Base-by-base conservation (phyloP, 2,113 vertebrate genomes). In the Pyxicephalus adspersus region DNA sequence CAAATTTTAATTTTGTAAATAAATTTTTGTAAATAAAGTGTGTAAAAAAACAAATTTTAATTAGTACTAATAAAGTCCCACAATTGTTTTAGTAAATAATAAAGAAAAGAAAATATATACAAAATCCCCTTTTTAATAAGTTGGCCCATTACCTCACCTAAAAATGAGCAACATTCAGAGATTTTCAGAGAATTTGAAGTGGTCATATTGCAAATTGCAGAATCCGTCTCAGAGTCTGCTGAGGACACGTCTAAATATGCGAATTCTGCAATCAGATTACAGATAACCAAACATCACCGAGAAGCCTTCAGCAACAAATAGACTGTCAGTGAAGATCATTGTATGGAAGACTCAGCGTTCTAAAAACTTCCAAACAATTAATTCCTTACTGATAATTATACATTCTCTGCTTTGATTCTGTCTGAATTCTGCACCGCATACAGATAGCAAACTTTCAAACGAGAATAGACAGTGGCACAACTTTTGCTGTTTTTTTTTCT, bases 281-380 rank as follows among this genome's bases (percentile, higher is more conserved):
- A 77, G 28, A 29, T 17, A 45, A 55, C 38, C 29, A 64, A 67
- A 52, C 16, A 64, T 65, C 38, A 26, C 28, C n/a, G 16, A 23
- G 64, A 64, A 61, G 74, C 74, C 74, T 25, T 52, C 45, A 76
- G 74, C 60, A 76, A 76, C 22, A 76, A 76, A 61, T 29, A 64
- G n/a, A 60, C 57, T 23, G 60, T 64, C 75, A 64, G 19, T 13
- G 4, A 38, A 19, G 34, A 77, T 77, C 75, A 77, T 61, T n/a
- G 71, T 51, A 65, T 22, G 2, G 52, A 28, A 65, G 22, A 63
- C 60, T 65, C 75, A 54, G 17, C 54, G 75, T 54, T 77, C 61
- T 50, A 52, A 3, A 64, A 77, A 65, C 58, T 77, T 77, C 60
- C 61, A 64, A 65, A 77, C 75, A 77, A 65, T 77, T 77, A 64